These are phyloP conservation scores for Varecia variegata DNA, from an alignment of 2,797 vertebrate genomes.

Conservation along the genomic window DNA sequence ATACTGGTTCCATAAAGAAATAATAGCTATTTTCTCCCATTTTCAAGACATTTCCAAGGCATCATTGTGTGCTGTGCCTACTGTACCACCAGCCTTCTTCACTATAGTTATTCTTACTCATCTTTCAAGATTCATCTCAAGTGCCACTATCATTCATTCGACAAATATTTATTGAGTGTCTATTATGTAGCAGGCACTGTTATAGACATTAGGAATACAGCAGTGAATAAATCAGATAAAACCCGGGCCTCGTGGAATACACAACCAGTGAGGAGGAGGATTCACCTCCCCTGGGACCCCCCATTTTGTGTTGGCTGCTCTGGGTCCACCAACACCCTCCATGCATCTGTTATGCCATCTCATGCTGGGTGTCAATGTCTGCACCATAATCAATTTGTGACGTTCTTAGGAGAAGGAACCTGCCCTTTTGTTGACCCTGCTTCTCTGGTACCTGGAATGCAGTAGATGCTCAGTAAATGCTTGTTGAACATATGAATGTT, in stretches of 20 bases:
- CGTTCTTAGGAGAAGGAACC: background rate
- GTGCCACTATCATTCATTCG: background rate
- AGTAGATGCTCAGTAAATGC: background rate
- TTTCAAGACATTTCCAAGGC: background rate
- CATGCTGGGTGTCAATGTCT: background rate
- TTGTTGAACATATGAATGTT: background rate
- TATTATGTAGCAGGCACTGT: no score
- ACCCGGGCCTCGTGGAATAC: background rate
- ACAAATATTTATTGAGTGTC: background rate
- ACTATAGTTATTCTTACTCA: background rate
- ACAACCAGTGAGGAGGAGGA: background rate
- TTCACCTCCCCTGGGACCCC: background rate
- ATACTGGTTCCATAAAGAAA: background rate
- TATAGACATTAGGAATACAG: background rate
- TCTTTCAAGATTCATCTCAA: background rate
- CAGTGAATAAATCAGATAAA: background rate
- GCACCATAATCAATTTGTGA: no score
- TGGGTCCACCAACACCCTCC: background rate
- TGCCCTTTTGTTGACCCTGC: background rate
- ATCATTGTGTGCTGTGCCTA: accelerated
- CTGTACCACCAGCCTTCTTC: background rate
- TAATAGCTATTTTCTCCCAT: background rate
- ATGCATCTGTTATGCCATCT: background rate
- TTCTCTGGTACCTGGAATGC: background rate
- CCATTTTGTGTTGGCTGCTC: no score